phyloP scores from a whole-genome alignment of 2,797 vertebrate genomes.

The Streptopelia turtur region DNA sequence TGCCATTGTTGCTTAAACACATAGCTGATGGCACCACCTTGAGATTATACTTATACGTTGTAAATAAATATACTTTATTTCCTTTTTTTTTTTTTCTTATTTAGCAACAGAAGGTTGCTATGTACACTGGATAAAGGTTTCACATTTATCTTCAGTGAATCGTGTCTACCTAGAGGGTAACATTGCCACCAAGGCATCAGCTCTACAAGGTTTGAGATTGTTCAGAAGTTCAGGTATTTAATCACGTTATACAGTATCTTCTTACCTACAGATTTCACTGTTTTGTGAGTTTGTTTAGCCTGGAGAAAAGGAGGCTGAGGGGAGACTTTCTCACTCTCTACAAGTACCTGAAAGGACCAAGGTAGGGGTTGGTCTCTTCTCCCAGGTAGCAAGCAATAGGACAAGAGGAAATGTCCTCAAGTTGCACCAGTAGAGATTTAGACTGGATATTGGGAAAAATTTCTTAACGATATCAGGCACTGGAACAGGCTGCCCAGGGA shows the following conservation, averaged over 20 bases:
- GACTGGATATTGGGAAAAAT: too few relatives aligned
- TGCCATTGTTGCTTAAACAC: neutral
- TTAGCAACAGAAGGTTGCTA: neutral
- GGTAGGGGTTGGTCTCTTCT: too few relatives aligned
- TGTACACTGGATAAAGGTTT: neutral
- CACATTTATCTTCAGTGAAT: neutral
- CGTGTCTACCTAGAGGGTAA: neutral
- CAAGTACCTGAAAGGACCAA: too few relatives aligned
- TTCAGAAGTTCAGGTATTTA: neutral
- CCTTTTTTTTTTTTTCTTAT: neutral
- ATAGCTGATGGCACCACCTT: accelerated
- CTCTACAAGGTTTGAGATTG: neutral
- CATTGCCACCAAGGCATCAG: neutral
- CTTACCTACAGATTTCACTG: neutral
- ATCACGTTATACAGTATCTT: neutral
- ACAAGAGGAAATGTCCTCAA: too few relatives aligned
- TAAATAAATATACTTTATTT: neutral
- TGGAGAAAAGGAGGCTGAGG: too few relatives aligned
- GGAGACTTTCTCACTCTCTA: too few relatives aligned
- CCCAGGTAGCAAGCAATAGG: too few relatives aligned
- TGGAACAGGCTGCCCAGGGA: too few relatives aligned
- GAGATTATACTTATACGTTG: accelerated
- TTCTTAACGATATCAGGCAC: too few relatives aligned
- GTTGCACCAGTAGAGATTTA: too few relatives aligned
- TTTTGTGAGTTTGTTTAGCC: neutral